Evolutionary conservation across 2,888 invertebrate genomes (phyloP).

Genomic region (Drosophila borealis): DNA sequence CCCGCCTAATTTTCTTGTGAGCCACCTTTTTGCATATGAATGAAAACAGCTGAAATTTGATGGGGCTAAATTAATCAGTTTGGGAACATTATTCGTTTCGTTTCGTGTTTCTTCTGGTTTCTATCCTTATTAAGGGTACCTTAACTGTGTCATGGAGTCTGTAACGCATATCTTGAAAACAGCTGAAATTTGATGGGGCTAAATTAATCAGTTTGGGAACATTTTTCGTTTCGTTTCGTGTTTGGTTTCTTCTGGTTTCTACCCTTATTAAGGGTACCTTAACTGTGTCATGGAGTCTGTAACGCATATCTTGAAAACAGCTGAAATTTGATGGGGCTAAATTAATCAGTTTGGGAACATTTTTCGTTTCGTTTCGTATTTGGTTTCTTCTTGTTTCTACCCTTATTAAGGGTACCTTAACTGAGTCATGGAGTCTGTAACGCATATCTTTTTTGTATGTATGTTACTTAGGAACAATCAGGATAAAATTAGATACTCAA

Average conservation of each 20-base stretch:
- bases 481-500: too few species aligned
- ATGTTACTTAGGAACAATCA: too few species aligned
- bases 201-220: slow-evolving; percentile 66
- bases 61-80: slow-evolving; percentile 65
- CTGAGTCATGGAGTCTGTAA: background rate
- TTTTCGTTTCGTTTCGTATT: slow-evolving; percentile 5
- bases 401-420: background rate
- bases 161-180: too few species aligned
- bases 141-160: too few species aligned
- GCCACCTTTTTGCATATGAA: slow-evolving; percentile 70
- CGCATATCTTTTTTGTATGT: background rate
- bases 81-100: slow-evolving; percentile 34
- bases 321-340: slow-evolving; percentile 66
- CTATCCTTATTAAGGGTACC: too few species aligned
- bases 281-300: too few species aligned
- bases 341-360: slow-evolving; percentile 64
- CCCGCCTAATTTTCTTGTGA: slow-evolving; percentile 22
- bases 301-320: too few species aligned
- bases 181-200: slow-evolving; percentile 66
- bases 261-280: too few species aligned
- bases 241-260: too few species aligned
- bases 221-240: slow-evolving; percentile 7
- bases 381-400: background rate
- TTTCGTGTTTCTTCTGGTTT: slow-evolving; percentile 1
- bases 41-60: slow-evolving; percentile 71